Conservation (phyloP, 2,888 invertebrate species). For the Pandemis cinnamomeana region DNA sequence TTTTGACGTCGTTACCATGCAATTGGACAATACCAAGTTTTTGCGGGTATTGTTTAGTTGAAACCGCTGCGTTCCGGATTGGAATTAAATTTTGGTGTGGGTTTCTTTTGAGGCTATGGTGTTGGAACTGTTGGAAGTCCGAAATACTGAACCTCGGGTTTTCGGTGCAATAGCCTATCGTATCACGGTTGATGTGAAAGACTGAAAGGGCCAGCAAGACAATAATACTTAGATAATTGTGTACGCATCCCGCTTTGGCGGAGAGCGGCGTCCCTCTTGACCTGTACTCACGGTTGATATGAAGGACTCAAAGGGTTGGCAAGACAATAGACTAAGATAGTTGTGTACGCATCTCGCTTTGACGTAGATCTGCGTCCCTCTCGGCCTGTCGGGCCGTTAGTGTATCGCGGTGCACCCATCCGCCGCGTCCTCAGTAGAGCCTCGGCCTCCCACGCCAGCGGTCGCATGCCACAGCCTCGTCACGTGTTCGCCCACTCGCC, state of each 20-base stretch:
- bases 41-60: conserved; percentile 59
- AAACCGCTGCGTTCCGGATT: conserved; percentile 62
- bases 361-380: not conserved
- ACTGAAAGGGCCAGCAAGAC: too few relatives aligned
- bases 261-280: too few relatives aligned
- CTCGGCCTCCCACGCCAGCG: conserved; percentile 72
- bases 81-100: conserved; percentile 47
- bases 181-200: conserved; percentile 45
- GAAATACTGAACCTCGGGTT: conserved; percentile 43
- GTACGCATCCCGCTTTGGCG: too few relatives aligned
- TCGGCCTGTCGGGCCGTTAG: not conserved
- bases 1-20: conserved; percentile 63
- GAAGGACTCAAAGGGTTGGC: too few relatives aligned
- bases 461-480: conserved; percentile 69
- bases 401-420: conserved; percentile 41
- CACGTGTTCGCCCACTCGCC: conserved; percentile 82
- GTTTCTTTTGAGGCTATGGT: conserved; percentile 13
- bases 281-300: too few relatives aligned
- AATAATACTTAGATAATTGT: too few relatives aligned
- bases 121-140: conserved; percentile 10
- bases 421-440: conserved; percentile 62
- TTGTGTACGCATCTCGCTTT: conserved; percentile 43
- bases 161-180: conserved; percentile 43
- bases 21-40: conserved; percentile 70
- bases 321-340: too few relatives aligned